Base-by-base conservation (phyloP, 1,140 invertebrate genomes). In the Drosophila malerkotliana region DNA sequence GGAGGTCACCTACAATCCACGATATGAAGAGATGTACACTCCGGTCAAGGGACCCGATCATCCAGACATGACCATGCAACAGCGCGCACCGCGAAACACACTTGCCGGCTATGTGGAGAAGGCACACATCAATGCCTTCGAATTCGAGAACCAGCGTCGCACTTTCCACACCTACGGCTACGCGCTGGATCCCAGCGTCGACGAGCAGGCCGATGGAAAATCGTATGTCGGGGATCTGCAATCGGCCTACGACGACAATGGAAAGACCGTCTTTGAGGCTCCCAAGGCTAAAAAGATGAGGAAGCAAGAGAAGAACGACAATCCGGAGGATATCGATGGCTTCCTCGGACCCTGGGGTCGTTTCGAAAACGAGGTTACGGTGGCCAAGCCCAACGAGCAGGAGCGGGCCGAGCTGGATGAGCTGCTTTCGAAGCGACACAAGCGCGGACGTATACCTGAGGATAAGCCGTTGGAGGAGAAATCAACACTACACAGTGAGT, bases 261-360 rank as follows among this genome's bases (percentile, higher is more conserved):
- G 94, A 1, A 97, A 97, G 85, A 98, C 97, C 48, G 97, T 98
- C 0, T 99, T 99, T 93, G 98, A 99, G 92, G 94, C 93, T 32
- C 95, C 95, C 18, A 95, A 95, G 47, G 94, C 94, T 45, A 92
- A 95, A 3, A 96, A 98, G 84, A 98, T 98, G 90, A 94, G 98
- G 90, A 99, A 99, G 93, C 93, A 98, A 79, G 94, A 95, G 45
- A 96, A 95, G 92, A 99, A 99, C 93, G 95, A 96, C 79, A 95
- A 99, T 92, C 95, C 99, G 0, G 93, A 94, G 30, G 99, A 99
- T 93, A 94, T 99, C 63, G 97, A 97, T 62, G 98, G 98, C 6
- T 99, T 98, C 92, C 92, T 98, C 2, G 99, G 99, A 1, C 99
- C 99, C 0, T 99, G 99, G 99, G 98, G 97, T 58, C 96, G 96